A percentile compares a stretch with the other conserved stretches of the same genome.
These are phyloP conservation scores for Leptinotarsa peninsularis DNA, from an alignment of 2,888 invertebrate genomes.

Conservation along the genomic window DNA sequence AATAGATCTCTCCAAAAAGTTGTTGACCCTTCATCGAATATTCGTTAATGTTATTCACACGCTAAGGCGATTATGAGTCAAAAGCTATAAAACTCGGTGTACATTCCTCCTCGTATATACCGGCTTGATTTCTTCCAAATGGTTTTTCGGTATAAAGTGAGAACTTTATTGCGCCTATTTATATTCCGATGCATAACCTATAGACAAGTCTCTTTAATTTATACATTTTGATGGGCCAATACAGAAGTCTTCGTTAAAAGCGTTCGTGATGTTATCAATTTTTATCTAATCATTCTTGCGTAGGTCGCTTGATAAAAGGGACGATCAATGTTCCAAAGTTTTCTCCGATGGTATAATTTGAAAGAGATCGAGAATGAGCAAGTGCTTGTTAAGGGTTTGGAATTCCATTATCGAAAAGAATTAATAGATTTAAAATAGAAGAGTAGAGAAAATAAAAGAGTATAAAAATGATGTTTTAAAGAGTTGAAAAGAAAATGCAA, in stretches of 20 bases:
- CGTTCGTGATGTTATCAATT: background rate
- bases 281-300: slow-evolving; percentile 3
- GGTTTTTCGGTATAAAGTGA: slow-evolving; percentile 18
- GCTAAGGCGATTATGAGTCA: slow-evolving; percentile 13
- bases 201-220: background rate
- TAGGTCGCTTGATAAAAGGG: background rate
- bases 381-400: background rate
- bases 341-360: background rate
- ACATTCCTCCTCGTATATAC: slow-evolving; percentile 19
- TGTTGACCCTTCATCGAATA: background rate
- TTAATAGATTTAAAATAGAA: too few species aligned
- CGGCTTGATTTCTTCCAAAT: slow-evolving; percentile 20
- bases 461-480: too few species aligned
- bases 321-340: background rate
- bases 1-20: background rate
- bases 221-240: background rate
- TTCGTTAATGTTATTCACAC: slow-evolving; percentile 18
- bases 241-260: slow-evolving; percentile 3
- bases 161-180: slow-evolving; percentile 24
- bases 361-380: background rate
- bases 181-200: slow-evolving; percentile 19
- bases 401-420: too few species aligned
- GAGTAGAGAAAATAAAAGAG: too few species aligned
- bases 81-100: slow-evolving; percentile 9
- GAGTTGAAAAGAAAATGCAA: too few species aligned